These are phyloP conservation scores for Aphodius sticticus DNA, from an alignment of 2,888 invertebrate genomes.

Conservation along the genomic window DNA sequence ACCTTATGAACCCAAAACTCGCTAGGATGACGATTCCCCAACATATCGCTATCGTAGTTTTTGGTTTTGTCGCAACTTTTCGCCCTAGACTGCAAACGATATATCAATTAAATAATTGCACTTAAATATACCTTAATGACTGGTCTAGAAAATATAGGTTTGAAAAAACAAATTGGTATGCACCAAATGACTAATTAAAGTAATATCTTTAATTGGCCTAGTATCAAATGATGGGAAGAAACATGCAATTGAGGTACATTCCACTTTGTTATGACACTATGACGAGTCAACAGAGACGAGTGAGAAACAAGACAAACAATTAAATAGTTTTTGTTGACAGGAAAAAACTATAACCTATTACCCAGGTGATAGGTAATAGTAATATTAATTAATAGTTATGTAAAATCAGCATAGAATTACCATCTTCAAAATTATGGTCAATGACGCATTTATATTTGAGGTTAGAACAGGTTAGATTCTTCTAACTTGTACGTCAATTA, in stretches of 20 bases:
- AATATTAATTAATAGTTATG: too few relatives aligned
- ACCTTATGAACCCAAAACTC: conserved; percentile 68
- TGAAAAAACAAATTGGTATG: neutral
- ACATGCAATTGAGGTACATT: neutral
- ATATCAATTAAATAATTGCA: neutral
- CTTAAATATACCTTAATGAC: neutral
- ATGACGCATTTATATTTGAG: too few relatives aligned
- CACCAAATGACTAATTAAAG: neutral
- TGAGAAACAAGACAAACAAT: too few relatives aligned
- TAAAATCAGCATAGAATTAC: too few relatives aligned
- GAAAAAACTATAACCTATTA: too few relatives aligned
- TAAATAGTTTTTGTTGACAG: too few relatives aligned
- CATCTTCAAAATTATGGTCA: too few relatives aligned
- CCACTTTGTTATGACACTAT: neutral
- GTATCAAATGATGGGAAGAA: neutral
- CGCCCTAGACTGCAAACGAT: conserved; percentile 67
- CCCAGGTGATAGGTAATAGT: too few relatives aligned
- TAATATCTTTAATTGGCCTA: neutral
- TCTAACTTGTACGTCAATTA: too few relatives aligned
- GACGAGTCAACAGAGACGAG: neutral
- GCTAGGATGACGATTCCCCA: conserved; percentile 67
- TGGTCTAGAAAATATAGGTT: neutral
- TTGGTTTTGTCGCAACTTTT: conserved; percentile 67
- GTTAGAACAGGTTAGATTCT: too few relatives aligned
- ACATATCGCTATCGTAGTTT: conserved; percentile 67